Evolutionary conservation across 2,888 invertebrate genomes (phyloP).

Genomic region (Protonemura montana): DNA sequence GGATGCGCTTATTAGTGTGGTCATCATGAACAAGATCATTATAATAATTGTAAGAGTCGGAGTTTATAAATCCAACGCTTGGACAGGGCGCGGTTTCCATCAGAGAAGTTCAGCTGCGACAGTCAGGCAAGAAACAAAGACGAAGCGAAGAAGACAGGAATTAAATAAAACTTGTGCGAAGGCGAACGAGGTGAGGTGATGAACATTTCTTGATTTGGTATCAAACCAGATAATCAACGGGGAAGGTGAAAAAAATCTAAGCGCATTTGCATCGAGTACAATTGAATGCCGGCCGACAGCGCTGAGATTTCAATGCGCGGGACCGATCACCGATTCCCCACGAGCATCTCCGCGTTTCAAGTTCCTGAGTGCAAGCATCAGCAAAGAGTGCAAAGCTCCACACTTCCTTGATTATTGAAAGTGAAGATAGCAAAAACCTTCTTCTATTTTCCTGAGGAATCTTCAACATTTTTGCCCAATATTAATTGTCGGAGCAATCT

Average conservation of each 20-base stretch:
- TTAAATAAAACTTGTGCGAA: constrained; percentile 9
- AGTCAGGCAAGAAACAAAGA: not conserved
- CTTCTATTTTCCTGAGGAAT: no score
- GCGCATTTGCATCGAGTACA: not conserved
- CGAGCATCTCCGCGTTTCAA: no score
- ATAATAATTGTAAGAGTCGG: not conserved
- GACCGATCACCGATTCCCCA: no score
- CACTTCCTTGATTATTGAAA: no score
- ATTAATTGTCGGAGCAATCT: no score
- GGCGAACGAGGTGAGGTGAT: constrained; percentile 22
- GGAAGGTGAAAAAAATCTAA: not conserved
- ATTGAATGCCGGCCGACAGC: not conserved
- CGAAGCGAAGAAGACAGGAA: not conserved
- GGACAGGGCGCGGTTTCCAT: not conserved
- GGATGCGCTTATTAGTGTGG: not conserved
- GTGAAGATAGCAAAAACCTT: no score
- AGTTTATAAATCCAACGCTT: not conserved
- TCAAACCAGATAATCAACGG: not conserved
- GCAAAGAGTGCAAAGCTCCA: no score
- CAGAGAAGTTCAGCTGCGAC: not conserved
- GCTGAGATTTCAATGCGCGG: not conserved
- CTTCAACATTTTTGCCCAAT: no score
- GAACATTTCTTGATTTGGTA: constrained; percentile 5
- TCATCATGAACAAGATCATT: not conserved
- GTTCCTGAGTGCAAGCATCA: no score